These are phyloP conservation scores for Lasioglossum zephyrum DNA, from an alignment of 2,888 invertebrate genomes.

Conservation along the genomic window DNA sequence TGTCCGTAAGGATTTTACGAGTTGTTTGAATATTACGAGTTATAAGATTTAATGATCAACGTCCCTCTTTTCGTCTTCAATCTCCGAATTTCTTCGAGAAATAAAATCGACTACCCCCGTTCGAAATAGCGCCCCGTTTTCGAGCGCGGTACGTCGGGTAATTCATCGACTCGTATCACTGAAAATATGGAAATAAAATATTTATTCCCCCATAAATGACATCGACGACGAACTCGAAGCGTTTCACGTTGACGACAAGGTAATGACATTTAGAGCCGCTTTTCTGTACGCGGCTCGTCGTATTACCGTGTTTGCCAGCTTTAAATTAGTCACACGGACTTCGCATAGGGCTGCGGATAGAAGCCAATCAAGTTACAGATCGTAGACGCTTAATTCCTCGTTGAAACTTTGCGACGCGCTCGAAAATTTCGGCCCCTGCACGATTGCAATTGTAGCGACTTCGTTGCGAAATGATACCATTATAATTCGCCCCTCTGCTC, in stretches of 20 bases:
- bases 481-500: neutral
- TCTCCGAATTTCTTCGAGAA: slow-evolving; percentile 43
- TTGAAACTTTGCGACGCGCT: slow-evolving; percentile 35
- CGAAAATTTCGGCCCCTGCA: slow-evolving; percentile 12
- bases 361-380: slow-evolving; percentile 37
- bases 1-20: slow-evolving; percentile 62
- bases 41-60: slow-evolving; percentile 60
- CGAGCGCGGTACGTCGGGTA: slow-evolving; percentile 49
- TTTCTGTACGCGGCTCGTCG: slow-evolving; percentile 13
- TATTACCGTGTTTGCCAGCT: slow-evolving; percentile 34
- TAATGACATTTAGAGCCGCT: slow-evolving; percentile 32
- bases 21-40: slow-evolving; percentile 68
- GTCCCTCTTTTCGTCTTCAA: slow-evolving; percentile 22
- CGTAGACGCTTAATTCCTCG: slow-evolving; percentile 42
- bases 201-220: slow-evolving; percentile 71
- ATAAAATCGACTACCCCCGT: slow-evolving; percentile 42
- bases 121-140: slow-evolving; percentile 27
- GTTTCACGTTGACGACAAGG: slow-evolving; percentile 15
- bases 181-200: slow-evolving; percentile 70
- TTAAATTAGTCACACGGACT: slow-evolving; percentile 33
- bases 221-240: slow-evolving; percentile 3
- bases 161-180: slow-evolving; percentile 47
- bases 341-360: neutral
- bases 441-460: neutral
- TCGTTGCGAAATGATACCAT: neutral